These are phyloP conservation scores for Nylanderia fulva DNA, from an alignment of 1,140 invertebrate genomes.

Conservation along the genomic window DNA sequence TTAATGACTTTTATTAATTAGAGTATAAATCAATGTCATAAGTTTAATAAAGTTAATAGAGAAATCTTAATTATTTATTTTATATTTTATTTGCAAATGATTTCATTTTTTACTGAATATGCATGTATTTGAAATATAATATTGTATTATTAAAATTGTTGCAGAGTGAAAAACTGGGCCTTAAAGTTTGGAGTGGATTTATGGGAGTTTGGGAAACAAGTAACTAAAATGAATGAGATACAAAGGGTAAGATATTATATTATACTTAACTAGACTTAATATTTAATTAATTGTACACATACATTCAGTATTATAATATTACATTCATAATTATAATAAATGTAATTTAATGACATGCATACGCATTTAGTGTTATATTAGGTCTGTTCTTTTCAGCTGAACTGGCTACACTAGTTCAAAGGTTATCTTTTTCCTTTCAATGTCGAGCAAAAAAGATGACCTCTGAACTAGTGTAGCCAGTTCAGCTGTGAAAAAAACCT, in stretches of 20 bases:
- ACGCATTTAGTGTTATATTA: no score
- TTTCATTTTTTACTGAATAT: background rate
- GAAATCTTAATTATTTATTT: background rate
- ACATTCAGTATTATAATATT: no score
- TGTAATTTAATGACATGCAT: no score
- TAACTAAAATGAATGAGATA: constrained; percentile 95
- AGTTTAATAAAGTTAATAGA: background rate
- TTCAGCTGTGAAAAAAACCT: no score
- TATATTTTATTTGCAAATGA: background rate
- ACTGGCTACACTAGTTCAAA: no score
- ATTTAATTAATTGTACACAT: no score
- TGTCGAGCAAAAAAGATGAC: no score
- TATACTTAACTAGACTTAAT: no score
- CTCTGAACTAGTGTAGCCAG: no score
- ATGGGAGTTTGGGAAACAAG: constrained; percentile 94
- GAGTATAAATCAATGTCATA: background rate
- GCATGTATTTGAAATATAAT: background rate
- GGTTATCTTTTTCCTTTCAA: no score
- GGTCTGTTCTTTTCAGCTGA: no score
- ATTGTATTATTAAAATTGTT: constrained; percentile 81
- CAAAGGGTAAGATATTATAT: constrained; percentile 90
- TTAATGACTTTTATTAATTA: background rate
- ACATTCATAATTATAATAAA: background rate
- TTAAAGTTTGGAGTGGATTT: constrained; percentile 95
- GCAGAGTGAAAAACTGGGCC: constrained; percentile 96